These are phyloP conservation scores for Diaphora mendica DNA, from an alignment of 2,888 invertebrate genomes.

Conservation along the genomic window DNA sequence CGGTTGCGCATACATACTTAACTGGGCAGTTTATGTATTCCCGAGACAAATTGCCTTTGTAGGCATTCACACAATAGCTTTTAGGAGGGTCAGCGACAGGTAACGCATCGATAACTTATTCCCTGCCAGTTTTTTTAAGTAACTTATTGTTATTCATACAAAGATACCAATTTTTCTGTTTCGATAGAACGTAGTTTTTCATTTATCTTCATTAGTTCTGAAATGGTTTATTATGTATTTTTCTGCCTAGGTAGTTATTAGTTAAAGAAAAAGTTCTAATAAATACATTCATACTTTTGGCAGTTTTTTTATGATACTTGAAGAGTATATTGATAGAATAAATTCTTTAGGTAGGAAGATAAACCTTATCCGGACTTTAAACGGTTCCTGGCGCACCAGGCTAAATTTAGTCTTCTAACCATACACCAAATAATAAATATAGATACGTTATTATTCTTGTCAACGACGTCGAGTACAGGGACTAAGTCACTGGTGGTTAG, in stretches of 20 bases:
- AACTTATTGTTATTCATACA: slow-evolving; percentile 37
- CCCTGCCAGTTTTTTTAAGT: slow-evolving; percentile 36
- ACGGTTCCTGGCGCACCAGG: neutral
- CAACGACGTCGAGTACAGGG: neutral
- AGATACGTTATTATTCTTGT: neutral
- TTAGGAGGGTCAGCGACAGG: slow-evolving; percentile 49
- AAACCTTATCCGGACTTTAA: neutral
- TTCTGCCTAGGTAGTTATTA: neutral
- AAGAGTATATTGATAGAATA: neutral
- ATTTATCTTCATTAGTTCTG: slow-evolving; percentile 27
- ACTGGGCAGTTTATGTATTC: slow-evolving; percentile 69
- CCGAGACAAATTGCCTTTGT: slow-evolving; percentile 74
- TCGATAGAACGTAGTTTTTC: slow-evolving; percentile 18
- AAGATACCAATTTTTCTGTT: slow-evolving; percentile 26
- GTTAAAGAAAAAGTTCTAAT: neutral
- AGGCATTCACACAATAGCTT: slow-evolving; percentile 63
- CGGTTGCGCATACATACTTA: slow-evolving; percentile 62
- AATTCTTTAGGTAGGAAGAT: neutral
- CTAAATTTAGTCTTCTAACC: neutral
- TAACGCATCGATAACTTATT: slow-evolving; percentile 60
- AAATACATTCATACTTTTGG: neutral
- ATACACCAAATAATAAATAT: neutral
- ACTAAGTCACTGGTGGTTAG: neutral
- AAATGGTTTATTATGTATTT: slow-evolving; percentile 13
- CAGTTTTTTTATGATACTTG: neutral